A percentile compares a stretch with the other conserved stretches of the same genome.
Conservation (phyloP, 2,113 vertebrate genomes). For the Mus spicilegus region DNA sequence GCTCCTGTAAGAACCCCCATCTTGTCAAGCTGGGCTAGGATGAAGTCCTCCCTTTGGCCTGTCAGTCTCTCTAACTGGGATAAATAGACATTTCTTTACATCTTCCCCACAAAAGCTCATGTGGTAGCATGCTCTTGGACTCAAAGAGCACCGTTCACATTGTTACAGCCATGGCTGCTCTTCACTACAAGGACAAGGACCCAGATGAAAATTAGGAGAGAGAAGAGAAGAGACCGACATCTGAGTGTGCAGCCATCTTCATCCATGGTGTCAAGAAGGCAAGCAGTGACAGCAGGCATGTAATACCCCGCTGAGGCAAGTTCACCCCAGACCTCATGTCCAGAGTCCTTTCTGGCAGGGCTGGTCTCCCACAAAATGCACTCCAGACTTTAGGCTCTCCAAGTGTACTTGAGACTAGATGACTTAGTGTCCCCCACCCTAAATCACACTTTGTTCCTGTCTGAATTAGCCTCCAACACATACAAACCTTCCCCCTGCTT, state of each 20-base stretch:
- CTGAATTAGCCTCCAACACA: no score
- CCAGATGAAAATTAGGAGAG: background rate
- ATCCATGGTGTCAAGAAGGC: fast-evolving
- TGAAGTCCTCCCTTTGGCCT: background rate
- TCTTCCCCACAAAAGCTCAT: no score
- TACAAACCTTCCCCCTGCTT: conserved; percentile 67
- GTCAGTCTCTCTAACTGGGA: background rate
- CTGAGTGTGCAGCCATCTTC: background rate
- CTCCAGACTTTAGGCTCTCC: background rate
- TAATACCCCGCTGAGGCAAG: background rate
- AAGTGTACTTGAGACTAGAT: fast-evolving
- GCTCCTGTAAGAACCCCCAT: background rate
- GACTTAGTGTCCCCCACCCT: background rate
- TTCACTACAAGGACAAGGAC: background rate
- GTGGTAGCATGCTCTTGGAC: background rate
- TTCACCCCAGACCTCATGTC: background rate
- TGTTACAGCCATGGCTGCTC: background rate
- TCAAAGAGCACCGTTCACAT: background rate
- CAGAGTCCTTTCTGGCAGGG: background rate
- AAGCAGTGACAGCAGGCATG: fast-evolving
- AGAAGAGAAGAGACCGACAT: background rate
- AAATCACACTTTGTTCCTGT: background rate
- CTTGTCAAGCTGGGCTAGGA: background rate
- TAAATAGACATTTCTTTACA: background rate
- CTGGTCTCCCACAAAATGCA: background rate